Percentiles rank a stretch among this genome's conserved stretches.
Evolutionary conservation across 2,113 vertebrate species (phyloP).

Genomic region (Trochalopteron elliotii): DNA sequence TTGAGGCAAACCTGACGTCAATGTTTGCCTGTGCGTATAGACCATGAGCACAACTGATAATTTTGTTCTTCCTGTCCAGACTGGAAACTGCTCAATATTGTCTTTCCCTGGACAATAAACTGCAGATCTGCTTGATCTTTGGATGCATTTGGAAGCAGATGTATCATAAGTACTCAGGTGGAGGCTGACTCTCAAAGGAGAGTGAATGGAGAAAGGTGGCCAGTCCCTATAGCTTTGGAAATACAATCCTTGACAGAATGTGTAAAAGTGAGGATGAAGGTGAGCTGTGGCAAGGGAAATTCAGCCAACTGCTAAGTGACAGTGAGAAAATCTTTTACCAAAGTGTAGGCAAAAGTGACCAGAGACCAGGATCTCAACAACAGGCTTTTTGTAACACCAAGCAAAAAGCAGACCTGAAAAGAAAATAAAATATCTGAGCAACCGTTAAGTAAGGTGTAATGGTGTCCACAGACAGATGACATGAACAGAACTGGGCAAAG

Average conservation of each 20-base stretch:
- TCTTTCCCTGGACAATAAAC: background rate
- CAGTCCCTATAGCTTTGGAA: background rate
- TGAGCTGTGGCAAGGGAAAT: background rate
- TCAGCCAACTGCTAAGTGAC: background rate
- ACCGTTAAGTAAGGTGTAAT: background rate
- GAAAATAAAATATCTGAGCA: background rate
- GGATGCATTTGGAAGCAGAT: background rate
- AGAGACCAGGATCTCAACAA: background rate
- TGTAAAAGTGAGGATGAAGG: background rate
- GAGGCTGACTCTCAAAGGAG: background rate
- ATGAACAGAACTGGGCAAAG: constrained; percentile 22
- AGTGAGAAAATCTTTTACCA: background rate
- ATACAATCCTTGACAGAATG: background rate
- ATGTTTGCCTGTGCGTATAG: background rate
- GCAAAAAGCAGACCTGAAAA: background rate
- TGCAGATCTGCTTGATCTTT: background rate
- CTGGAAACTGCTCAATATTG: background rate
- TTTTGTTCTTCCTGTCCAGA: background rate
- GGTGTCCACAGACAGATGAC: background rate
- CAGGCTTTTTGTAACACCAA: background rate
- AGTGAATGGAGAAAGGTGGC: background rate
- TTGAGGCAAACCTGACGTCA: background rate
- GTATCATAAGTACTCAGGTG: background rate
- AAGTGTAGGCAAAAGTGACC: background rate
- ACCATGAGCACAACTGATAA: background rate